Base-by-base conservation (phyloP, 2,113 vertebrate genomes). In the Spheniscus mendiculus region DNA sequence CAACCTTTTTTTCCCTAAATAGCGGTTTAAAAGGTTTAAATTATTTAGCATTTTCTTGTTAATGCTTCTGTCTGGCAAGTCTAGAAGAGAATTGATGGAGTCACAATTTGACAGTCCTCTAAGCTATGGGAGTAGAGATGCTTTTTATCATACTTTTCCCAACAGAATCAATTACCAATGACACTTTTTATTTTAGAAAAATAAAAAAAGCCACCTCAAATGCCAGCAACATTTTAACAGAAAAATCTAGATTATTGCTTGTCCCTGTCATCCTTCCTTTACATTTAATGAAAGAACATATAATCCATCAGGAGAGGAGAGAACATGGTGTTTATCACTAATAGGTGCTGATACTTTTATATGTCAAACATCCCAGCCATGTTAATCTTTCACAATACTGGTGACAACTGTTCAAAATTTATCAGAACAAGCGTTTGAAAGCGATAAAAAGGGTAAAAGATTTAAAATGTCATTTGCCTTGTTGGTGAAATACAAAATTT, bases 151-250 rank as follows among this genome's bases (percentile, higher is more conserved):
- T 90, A 50, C 32, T 56, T 90, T 87, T 70, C 56, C 50, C 62
- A 82, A 61, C 34, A 93, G 71, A 95, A 91, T 95, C 92, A 95
- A 83, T 97, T 96, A 81, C 63, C 32, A 86, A 62, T 86, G 70
- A 88, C 66, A 94, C 5, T 18, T 94, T 49, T 71, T 87, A 58
- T 91, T 90, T 97, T 55, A 87, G 78, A 87, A 96, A 81, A 92
- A 52, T 85, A 76, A n/a, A 83, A 81, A 93, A 92, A 93, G 19
- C 29, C 61, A 55, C 25, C 36, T 94, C 42, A 91, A 80, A 89
- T 86, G 56, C 29, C 89, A 92, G 36, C 14, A 78, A n/a, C 40
- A 42, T 42, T 92, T 92, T 76, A 83, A 95, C 58, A 88, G 25
- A 72, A 88, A 89, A 84, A 66, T 81, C 44, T 67, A 94, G 67